Evolutionary conservation across 35 echinoderm and acorn worm species (phyloP), one percentile per base, ranked within the genome.

Genomic region (Eucidaris tribuloides): DNA sequence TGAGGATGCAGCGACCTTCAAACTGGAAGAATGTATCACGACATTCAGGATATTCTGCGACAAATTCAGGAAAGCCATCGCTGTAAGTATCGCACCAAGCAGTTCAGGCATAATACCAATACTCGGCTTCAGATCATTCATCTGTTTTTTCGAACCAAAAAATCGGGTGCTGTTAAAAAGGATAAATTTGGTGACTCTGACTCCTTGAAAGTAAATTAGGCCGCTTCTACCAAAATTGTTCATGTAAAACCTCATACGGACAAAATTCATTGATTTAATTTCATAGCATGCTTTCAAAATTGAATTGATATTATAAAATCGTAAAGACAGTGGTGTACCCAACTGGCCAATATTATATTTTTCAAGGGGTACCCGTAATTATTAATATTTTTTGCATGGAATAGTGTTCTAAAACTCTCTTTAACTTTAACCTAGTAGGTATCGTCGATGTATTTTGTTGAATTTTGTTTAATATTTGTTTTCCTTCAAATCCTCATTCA

Each of bases 21-120:
- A 90, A 71, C 84, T 99, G 45, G 90, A 99, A 87, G 96, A 99
- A 37, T 99, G 96, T 42, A 85, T 99, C 60, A 44, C 46, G 5
- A 93, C 93, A 30, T 99, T 99, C 85, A 92, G 86, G 39, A 71
- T 81, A 45, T 99, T 99, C 74, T 99, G 96, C 77, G 86, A 93
- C 46, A 92, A 92, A 54, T 99, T 99, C 56, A 99, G 90, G 79
- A 88, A 85, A 79, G 96, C 96, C 17, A 86, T 89, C 15, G 65
- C 65, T 82, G 96, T 99, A 80, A 84, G 78, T 63, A n/a, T 4
- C 62, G 17, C 18, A 40, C 5, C 19, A 4, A 77, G 28, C 14
- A 6, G 7, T 2, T 9, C 66, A 28, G 4, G 1, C 19, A n/a
- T 43, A 24, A 7, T 24, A 7, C 23, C 40, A 22, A 7, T 7